Evolutionary conservation across 2,113 vertebrate genomes (phyloP).

Genomic region (Ochotona curzoniae): DNA sequence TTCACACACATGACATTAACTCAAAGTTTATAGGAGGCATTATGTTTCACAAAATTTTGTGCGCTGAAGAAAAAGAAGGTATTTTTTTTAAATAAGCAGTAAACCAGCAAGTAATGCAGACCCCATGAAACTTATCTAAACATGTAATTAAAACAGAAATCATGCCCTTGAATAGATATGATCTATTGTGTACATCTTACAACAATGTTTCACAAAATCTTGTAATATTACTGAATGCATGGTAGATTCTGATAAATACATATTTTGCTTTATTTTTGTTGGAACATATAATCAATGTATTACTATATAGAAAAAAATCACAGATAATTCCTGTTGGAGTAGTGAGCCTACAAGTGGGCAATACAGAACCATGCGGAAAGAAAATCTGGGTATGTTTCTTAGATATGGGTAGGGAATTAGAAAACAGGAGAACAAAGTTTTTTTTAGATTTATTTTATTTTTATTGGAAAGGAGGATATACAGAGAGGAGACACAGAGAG

Average conservation of each 20-base stretch:
- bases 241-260: neutral
- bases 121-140: no score
- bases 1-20: neutral
- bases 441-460: no score
- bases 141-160: no score
- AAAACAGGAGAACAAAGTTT: no score
- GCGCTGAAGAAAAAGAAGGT: no score
- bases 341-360: neutral
- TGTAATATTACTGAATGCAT: neutral
- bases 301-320: neutral
- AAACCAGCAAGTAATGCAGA: no score
- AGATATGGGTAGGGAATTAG: neutral
- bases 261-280: slow-evolving; percentile 1
- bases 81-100: no score
- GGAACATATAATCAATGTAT: slow-evolving; percentile 5
- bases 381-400: neutral
- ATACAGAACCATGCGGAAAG: neutral
- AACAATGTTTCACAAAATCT: no score
- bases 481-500: no score
- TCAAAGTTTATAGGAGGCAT: neutral
- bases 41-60: neutral
- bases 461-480: no score
- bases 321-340: slow-evolving; percentile 4
- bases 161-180: no score
- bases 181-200: no score